These are phyloP conservation scores for Pongo abelii DNA, from an alignment of 2,113 vertebrate genomes.

Conservation along the genomic window DNA sequence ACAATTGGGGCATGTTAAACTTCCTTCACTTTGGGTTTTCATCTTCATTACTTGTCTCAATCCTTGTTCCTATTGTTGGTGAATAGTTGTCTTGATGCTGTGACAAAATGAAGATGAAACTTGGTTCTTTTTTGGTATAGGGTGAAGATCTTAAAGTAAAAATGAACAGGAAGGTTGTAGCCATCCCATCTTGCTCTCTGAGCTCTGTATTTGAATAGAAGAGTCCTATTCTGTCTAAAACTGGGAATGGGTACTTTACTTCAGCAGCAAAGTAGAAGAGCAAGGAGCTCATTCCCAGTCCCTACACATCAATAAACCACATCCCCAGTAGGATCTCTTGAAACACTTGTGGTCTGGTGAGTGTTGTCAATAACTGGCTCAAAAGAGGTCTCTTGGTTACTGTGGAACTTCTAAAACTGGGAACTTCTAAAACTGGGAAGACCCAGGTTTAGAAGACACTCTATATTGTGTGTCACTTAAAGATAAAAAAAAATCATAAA, in stretches of 20 bases:
- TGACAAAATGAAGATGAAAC: not conserved
- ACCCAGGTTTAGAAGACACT: not conserved
- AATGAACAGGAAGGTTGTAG: not conserved
- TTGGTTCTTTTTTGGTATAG: no score
- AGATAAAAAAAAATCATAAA: not conserved
- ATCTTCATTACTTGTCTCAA: not conserved
- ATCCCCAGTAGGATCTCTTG: not conserved
- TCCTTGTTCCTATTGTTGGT: not conserved
- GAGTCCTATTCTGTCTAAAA: not conserved
- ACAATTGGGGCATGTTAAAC: not conserved
- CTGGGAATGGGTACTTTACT: no score
- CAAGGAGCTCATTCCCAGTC: not conserved
- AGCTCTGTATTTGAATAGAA: no score
- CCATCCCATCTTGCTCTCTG: not conserved
- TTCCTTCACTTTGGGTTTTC: not conserved
- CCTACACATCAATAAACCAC: not conserved
- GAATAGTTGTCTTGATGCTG: not conserved
- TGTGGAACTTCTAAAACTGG: no score
- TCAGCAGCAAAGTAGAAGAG: not conserved
- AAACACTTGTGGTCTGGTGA: not conserved
- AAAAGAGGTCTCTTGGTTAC: not conserved
- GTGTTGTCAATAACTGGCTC: not conserved
- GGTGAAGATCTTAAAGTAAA: not conserved
- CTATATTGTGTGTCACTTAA: not conserved
- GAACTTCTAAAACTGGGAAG: no score